These are phyloP conservation scores for Pristionchus japonicus DNA, from an alignment of 2,888 invertebrate species.

Conservation along the genomic window DNA sequence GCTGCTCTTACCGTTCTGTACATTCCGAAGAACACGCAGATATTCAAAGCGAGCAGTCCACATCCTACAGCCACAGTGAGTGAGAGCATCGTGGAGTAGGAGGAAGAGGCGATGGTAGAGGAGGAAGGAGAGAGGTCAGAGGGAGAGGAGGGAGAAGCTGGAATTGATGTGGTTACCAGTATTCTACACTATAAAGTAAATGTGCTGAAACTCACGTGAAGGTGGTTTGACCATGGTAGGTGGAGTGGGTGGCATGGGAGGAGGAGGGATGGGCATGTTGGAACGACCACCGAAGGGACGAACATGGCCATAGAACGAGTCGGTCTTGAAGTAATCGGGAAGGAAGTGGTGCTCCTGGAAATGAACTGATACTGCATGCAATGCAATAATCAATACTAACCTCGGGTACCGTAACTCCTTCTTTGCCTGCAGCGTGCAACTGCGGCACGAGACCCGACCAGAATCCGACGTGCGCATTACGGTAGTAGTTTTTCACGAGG, in stretches of 20 bases:
- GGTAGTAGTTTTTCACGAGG: conserved; percentile 72
- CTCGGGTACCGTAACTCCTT: conserved; percentile 56
- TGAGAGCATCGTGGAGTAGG: conserved; percentile 54
- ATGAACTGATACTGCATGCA: neutral
- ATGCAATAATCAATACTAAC: conserved; percentile 39
- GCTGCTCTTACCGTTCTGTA: conserved; percentile 59
- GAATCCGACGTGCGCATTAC: conserved; percentile 72
- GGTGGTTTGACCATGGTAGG: conserved; percentile 59
- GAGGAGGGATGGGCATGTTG: conserved; percentile 72
- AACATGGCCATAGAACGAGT: conserved; percentile 71
- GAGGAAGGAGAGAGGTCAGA: conserved; percentile 48
- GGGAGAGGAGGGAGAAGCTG: conserved; percentile 51
- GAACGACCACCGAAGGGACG: conserved; percentile 66
- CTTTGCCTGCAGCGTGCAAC: conserved; percentile 64
- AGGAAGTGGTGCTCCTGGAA: conserved; percentile 68
- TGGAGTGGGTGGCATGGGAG: conserved; percentile 73
- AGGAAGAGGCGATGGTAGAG: conserved; percentile 47
- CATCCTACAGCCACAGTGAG: conserved; percentile 70
- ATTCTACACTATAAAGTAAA: no score
- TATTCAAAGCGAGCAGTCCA: conserved; percentile 70
- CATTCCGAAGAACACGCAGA: conserved; percentile 69
- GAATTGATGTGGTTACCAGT: neutral
- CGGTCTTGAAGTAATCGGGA: conserved; percentile 67
- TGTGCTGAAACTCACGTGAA: conserved; percentile 52
- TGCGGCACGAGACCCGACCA: conserved; percentile 74